Base-by-base conservation (phyloP, 1,140 invertebrate genomes). In the Oscheius sp. region DNA sequence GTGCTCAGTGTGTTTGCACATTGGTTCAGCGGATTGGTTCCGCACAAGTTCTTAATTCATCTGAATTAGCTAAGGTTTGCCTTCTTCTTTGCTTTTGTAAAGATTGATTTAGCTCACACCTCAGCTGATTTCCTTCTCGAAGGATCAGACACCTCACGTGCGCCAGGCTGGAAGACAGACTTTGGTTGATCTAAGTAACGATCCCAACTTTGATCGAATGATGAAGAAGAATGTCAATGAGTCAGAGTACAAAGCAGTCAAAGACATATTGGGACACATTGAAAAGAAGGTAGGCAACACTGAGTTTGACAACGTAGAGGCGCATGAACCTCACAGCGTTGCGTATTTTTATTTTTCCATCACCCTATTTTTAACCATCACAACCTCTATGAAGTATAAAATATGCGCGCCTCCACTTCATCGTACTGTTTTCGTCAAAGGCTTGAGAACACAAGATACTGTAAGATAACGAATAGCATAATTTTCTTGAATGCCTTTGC, bases 61-160 rank as follows among this genome's bases (percentile, higher is more conserved):
- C 36, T 3, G 52, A 34, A 13, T 31, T 71, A 15, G 36, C 46
- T 18, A 59, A 38, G 23, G 64, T 71, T 31, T 35, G n/a, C n/a
- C n/a, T n/a, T n/a, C n/a, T n/a, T 63, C n/a, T n/a, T 29, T 2
- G 58, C 52, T n/a, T 36, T 71, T 32, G 29, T 49, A 34, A 28
- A 71, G 13, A 36, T 32, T 36, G 23, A 63, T 34, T 34, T 32
- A 68, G 52, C 28, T 68, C 26, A 52, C 63, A 4, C 66, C 66
- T 23, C 28, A 62, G n/a, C 46, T 68, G 3, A n/a, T 68, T 23
- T 7, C 38, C 15, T 74, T 74, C 26, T n/a, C 55, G 1, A 74
- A 68, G 42, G 72, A 74, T 45, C 64, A 62, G 31, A 73, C 64
- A 7, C 72, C 72, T n/a, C 64, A 67, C 59, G 72, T 74, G 7